Evolutionary conservation across 1,140 invertebrate species (phyloP).

Genomic region (Zaprionus gabonicus): DNA sequence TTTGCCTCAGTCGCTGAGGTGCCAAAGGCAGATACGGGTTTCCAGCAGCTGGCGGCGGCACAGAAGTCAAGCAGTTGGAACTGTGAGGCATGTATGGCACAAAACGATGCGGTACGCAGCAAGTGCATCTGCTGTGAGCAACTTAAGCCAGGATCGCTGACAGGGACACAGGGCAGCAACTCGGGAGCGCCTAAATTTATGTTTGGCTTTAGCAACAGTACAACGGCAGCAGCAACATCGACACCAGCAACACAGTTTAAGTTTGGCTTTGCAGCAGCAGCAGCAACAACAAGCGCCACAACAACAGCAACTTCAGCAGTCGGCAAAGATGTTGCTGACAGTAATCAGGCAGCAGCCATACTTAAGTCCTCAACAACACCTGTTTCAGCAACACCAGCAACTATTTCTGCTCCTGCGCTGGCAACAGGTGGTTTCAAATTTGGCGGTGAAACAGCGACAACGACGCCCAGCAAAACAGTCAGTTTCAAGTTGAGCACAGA

Average conservation of each 20-base stretch:
- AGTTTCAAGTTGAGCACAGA: slow-evolving; percentile 16
- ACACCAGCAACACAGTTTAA: slow-evolving; percentile 35
- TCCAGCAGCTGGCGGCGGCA: slow-evolving; percentile 75
- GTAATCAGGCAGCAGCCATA: slow-evolving; percentile 18
- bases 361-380: slow-evolving; percentile 7
- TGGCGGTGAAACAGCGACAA: neutral
- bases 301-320: slow-evolving; percentile 76
- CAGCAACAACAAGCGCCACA: slow-evolving; percentile 65
- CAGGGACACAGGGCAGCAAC: slow-evolving; percentile 48
- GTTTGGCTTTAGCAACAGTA: slow-evolving; percentile 53
- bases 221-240: slow-evolving; percentile 44
- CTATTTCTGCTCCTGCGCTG: neutral
- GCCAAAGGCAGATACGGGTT: slow-evolving; percentile 59
- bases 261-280: slow-evolving; percentile 71
- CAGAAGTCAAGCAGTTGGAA: slow-evolving; percentile 87
- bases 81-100: slow-evolving; percentile 88
- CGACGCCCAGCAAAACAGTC: slow-evolving; percentile 1
- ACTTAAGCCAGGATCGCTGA: slow-evolving; percentile 85
- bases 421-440: slow-evolving; percentile 21
- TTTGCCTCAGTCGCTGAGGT: slow-evolving; percentile 32
- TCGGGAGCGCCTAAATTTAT: slow-evolving; percentile 85
- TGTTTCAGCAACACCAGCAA: neutral
- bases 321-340: slow-evolving; percentile 56
- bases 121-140: slow-evolving; percentile 90
- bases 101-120: slow-evolving; percentile 86